Percentiles rank a stretch among this genome's conserved stretches.
These are phyloP conservation scores for Rhaphigaster nebulosa DNA, from an alignment of 2,888 invertebrate species.

Conservation along the genomic window DNA sequence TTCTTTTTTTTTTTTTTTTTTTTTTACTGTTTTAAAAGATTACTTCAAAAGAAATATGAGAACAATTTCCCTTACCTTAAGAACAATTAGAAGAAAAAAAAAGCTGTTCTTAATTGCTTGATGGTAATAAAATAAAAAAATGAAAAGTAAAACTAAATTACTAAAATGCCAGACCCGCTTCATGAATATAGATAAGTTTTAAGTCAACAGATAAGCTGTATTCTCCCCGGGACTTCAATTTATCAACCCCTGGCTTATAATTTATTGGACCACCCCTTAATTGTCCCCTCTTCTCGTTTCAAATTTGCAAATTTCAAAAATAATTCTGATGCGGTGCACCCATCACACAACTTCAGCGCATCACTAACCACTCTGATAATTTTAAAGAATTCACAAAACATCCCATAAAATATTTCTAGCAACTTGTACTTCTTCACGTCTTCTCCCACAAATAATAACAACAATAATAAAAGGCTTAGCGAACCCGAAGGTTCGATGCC, in stretches of 20 bases:
- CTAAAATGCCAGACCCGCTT: not conserved
- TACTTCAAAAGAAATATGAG: not conserved
- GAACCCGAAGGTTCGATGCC: too few species aligned
- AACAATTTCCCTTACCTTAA: not conserved
- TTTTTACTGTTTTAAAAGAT: not conserved
- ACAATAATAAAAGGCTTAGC: too few species aligned
- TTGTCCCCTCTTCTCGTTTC: not conserved
- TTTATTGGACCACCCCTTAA: not conserved
- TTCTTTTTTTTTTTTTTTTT: too few species aligned
- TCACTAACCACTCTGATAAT: too few species aligned
- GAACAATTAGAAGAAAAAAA: not conserved
- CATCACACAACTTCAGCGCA: too few species aligned
- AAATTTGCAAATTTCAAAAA: too few species aligned
- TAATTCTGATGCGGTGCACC: too few species aligned
- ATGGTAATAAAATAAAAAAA: constrained; percentile 10
- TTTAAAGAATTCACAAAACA: too few species aligned
- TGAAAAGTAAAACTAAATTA: not conserved
- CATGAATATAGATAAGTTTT: constrained; percentile 14
- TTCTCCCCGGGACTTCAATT: not conserved
- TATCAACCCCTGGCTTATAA: not conserved
- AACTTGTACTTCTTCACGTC: too few species aligned
- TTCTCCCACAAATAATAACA: too few species aligned
- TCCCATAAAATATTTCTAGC: too few species aligned
- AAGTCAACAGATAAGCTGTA: not conserved
- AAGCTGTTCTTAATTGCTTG: not conserved